Evolutionary conservation across 2,888 invertebrate genomes (phyloP).

Genomic region (Lumbricus terrestris): DNA sequence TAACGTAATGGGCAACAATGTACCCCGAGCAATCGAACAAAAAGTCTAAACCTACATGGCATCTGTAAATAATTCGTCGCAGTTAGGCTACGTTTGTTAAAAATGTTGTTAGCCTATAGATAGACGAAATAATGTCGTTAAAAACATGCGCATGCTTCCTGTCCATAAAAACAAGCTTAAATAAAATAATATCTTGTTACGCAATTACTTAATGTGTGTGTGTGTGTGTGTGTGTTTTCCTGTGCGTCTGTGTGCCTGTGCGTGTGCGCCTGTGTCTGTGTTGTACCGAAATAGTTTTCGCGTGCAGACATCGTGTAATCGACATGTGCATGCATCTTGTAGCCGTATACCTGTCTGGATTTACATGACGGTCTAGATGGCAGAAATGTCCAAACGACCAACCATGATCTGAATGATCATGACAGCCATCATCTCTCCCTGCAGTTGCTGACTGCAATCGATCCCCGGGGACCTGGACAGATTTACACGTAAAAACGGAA

Average conservation of each 20-base stretch:
- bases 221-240: too few species aligned
- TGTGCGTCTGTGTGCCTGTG: too few species aligned
- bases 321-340: not conserved
- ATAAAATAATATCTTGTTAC: not conserved
- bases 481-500: not conserved
- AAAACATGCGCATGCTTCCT: not conserved
- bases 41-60: too few species aligned
- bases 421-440: not conserved
- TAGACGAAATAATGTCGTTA: too few species aligned
- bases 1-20: not conserved
- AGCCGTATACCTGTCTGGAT: not conserved
- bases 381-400: not conserved
- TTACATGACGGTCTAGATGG: not conserved
- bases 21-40: not conserved
- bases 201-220: too few species aligned
- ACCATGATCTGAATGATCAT: not conserved
- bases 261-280: too few species aligned
- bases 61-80: too few species aligned
- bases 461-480: not conserved
- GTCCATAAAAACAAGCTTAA: not conserved
- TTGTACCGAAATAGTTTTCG: not conserved
- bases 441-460: not conserved
- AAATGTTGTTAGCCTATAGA: not conserved
- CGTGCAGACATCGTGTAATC: not conserved
- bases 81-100: not conserved